phyloP scores from a whole-genome alignment of 2,888 invertebrate genomes.

The Drosophila diplacantha region DNA sequence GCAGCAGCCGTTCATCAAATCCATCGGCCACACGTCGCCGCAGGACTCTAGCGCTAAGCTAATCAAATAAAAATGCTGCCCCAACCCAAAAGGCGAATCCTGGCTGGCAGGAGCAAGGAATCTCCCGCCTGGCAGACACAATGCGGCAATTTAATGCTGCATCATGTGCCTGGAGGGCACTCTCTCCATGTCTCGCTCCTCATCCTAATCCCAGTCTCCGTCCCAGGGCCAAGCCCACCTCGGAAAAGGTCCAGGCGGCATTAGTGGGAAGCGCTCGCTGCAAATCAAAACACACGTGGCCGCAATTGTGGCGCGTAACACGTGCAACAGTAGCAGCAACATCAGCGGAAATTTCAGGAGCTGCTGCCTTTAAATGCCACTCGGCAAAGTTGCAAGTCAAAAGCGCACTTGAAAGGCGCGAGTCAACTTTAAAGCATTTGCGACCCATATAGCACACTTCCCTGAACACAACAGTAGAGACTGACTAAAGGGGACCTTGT shows the following conservation, averaged over 20 bases:
- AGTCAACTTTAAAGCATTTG: conserved; percentile 39
- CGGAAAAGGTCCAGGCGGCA: conserved; percentile 23
- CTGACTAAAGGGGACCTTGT: not conserved
- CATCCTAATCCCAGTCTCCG: conserved; percentile 20
- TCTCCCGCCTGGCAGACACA: conserved; percentile 64
- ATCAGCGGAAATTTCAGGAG: conserved; percentile 19
- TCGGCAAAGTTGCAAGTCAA: conserved; percentile 60
- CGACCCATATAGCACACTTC: conserved; percentile 26
- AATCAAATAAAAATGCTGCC: conserved; percentile 68
- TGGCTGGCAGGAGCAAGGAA: conserved; percentile 31
- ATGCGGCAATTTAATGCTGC: conserved; percentile 78
- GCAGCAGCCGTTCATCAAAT: conserved; percentile 70
- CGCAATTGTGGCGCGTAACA: conserved; percentile 76
- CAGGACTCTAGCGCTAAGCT: conserved; percentile 70
- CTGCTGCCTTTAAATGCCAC: conserved; percentile 31
- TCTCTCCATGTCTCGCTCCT: conserved; percentile 18
- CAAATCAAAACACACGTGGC: conserved; percentile 79
- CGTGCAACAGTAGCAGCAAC: conserved; percentile 60
- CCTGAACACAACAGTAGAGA: conserved; percentile 12
- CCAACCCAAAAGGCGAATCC: conserved; percentile 21
- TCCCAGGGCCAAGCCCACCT: conserved; percentile 17
- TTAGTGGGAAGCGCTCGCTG: conserved; percentile 65
- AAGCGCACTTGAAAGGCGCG: conserved; percentile 59
- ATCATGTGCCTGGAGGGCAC: conserved; percentile 73
- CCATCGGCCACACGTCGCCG: conserved; percentile 71